Evolutionary conservation across 2,797 vertebrate genomes (phyloP).

Genomic region (Poeciliopsis presidionis): DNA sequence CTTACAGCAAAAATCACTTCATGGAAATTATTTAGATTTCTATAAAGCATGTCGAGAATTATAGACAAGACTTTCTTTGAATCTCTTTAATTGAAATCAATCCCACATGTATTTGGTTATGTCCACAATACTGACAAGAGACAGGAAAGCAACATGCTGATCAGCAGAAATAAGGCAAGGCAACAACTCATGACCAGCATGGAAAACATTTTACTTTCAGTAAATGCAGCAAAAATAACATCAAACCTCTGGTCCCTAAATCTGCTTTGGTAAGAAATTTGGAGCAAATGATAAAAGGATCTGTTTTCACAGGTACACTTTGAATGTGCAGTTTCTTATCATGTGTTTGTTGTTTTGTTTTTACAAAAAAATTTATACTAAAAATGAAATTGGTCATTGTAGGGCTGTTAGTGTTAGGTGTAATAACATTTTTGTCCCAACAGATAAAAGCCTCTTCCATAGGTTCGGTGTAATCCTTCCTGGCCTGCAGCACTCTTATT

Average conservation of each 20-base stretch:
- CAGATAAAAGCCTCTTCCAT: no score
- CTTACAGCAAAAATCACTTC: background rate
- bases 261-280: background rate
- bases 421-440: no score
- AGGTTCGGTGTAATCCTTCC: no score
- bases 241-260: background rate
- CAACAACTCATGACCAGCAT: background rate
- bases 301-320: background rate
- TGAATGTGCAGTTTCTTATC: background rate
- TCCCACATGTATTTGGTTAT: background rate
- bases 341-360: background rate
- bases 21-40: background rate
- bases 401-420: no score
- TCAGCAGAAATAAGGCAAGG: constrained; percentile 8
- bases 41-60: background rate
- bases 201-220: background rate
- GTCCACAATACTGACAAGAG: constrained; percentile 1
- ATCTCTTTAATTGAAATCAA: background rate
- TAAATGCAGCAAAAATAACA: background rate
- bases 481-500: no score
- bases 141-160: background rate
- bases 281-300: background rate
- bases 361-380: no score
- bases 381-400: no score
- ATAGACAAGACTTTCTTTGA: background rate